Percentiles rank a stretch among this genome's conserved stretches.
Evolutionary conservation across 92 coral and sea anemone genomes (phyloP).

Genomic region (Zoanthus sociatus): DNA sequence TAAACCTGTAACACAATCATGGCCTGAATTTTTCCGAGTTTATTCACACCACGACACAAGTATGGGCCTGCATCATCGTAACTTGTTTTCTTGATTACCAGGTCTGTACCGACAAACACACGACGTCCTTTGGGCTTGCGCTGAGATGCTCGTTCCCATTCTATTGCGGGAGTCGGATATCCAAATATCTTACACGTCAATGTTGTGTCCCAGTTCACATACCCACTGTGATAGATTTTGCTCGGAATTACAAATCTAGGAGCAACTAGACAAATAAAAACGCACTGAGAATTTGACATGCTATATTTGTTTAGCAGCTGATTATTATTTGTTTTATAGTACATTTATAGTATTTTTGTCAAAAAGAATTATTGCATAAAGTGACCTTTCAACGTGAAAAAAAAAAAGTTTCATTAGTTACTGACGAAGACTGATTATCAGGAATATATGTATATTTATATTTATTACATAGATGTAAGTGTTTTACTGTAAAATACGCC

Average conservation of each 20-base stretch:
- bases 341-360: no score
- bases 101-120: constrained; percentile 57
- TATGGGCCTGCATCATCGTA: background rate
- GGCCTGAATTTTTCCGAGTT: background rate
- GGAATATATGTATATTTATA: no score
- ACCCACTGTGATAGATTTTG: background rate
- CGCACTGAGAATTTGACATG: no score
- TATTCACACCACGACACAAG: background rate
- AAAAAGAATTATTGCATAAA: no score
- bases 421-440: no score
- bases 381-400: no score
- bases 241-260: background rate
- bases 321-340: no score
- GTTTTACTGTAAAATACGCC: no score
- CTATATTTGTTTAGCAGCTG: no score
- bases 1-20: background rate
- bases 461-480: no score
- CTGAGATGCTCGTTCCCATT: constrained; percentile 72
- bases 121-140: constrained; percentile 64
- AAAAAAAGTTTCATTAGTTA: no score
- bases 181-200: background rate
- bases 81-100: constrained; percentile 57
- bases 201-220: background rate
- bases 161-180: constrained; percentile 66
- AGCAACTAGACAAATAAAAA: background rate